phyloP scores from a whole-genome alignment of 1,140 invertebrate genomes.

The Drosophila lacteicornis region DNA sequence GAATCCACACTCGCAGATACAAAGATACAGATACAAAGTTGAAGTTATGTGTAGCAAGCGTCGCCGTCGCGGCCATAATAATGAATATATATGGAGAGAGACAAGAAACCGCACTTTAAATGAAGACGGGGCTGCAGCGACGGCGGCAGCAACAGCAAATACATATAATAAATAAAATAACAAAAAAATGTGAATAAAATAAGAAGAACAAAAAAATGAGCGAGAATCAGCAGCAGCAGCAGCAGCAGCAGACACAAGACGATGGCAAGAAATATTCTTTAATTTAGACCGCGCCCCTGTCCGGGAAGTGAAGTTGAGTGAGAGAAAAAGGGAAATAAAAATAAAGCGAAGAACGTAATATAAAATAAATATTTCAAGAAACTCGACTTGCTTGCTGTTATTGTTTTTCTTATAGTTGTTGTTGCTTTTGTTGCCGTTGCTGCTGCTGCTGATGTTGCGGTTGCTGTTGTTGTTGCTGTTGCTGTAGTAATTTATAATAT shows the following conservation, averaged over 20 bases:
- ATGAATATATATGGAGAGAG: slow-evolving; percentile 82
- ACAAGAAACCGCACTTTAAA: slow-evolving; percentile 83
- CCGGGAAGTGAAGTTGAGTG: slow-evolving; percentile 28
- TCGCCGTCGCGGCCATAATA: slow-evolving; percentile 74
- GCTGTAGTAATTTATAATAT: slow-evolving; percentile 84
- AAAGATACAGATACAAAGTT: slow-evolving; percentile 82
- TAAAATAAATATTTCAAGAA: slow-evolving; percentile 83
- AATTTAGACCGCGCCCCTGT: slow-evolving; percentile 76
- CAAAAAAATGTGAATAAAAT: slow-evolving; percentile 70
- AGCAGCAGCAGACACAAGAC: slow-evolving; percentile 40
- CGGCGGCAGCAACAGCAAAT: slow-evolving; percentile 25
- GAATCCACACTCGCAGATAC: slow-evolving; percentile 59
- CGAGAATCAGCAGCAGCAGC: slow-evolving; percentile 13
- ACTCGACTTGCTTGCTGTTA: slow-evolving; percentile 50
- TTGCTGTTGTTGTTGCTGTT: slow-evolving; percentile 43
- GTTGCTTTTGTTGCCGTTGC: slow-evolving; percentile 12
- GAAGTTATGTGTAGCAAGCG: slow-evolving; percentile 78
- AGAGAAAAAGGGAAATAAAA: slow-evolving; percentile 51
- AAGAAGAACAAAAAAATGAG: slow-evolving; percentile 45
- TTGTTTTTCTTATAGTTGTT: slow-evolving; percentile 49
- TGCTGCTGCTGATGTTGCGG: slow-evolving; percentile 50
- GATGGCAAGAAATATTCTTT: slow-evolving; percentile 77
- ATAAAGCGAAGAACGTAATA: slow-evolving; percentile 67
- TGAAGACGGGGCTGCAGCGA: slow-evolving; percentile 64
- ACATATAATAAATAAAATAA: slow-evolving; percentile 82